These are phyloP conservation scores for Vimba vimba DNA, from an alignment of 2,113 vertebrate species.

Conservation along the genomic window DNA sequence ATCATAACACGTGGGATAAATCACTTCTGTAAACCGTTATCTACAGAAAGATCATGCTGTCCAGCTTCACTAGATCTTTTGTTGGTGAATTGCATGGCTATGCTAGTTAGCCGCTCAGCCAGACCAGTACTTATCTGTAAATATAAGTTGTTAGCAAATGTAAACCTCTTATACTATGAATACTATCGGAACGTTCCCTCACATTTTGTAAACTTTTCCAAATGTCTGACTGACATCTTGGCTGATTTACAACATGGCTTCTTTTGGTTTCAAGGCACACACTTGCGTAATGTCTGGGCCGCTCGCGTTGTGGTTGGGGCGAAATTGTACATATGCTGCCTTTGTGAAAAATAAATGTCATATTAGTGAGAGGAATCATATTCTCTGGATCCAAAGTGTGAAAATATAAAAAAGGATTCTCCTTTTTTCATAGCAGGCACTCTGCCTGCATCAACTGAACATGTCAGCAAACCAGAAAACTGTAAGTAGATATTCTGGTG, in stretches of 20 bases:
- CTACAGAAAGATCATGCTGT: background rate
- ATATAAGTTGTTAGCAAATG: background rate
- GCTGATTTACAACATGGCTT: constrained; percentile 51
- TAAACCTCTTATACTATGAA: no score
- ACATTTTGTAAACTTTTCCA: constrained; percentile 12
- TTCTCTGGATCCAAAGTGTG: constrained; percentile 50
- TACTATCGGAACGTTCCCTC: background rate
- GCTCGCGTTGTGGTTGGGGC: constrained; percentile 49
- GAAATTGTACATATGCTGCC: constrained; percentile 32
- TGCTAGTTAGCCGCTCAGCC: background rate
- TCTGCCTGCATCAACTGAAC: constrained; percentile 46
- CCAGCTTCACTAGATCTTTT: background rate
- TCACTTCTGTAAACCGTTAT: background rate
- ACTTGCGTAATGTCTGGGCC: constrained; percentile 74
- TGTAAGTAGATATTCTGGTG: constrained; percentile 49
- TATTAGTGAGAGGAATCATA: constrained; percentile 55
- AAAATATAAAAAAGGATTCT: constrained; percentile 46
- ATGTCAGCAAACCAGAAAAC: constrained; percentile 54
- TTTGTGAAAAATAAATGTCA: constrained; percentile 67
- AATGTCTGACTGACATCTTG: constrained; percentile 48
- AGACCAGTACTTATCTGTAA: background rate
- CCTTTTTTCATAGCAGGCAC: constrained; percentile 62
- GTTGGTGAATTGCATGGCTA: background rate
- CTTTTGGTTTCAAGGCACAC: constrained; percentile 55
- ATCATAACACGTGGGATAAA: background rate